Evolutionary conservation across 1,140 invertebrate species (phyloP).

Genomic region (Mycetomoellerius zeteki): DNA sequence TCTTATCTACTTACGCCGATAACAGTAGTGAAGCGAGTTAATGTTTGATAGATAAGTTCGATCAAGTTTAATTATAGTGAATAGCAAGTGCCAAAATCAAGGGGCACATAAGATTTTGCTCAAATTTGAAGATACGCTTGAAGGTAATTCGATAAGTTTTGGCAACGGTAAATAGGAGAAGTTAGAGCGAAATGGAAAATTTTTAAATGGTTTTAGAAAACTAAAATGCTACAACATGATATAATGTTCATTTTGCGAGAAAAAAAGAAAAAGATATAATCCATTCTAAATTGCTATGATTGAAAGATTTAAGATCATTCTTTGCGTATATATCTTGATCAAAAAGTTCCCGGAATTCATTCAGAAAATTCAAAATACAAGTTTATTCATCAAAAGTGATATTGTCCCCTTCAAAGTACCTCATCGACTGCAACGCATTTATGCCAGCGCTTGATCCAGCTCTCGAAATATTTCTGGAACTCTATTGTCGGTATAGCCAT

Average conservation of each 20-base stretch:
- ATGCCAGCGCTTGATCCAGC: too few species aligned
- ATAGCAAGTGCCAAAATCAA: background rate
- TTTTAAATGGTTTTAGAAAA: background rate
- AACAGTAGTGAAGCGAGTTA: slow-evolving; percentile 45
- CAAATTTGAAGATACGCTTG: slow-evolving; percentile 4
- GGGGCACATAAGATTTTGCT: background rate
- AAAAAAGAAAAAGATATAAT: background rate
- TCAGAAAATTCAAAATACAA: too few species aligned
- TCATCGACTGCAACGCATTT: too few species aligned
- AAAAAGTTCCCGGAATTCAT: too few species aligned
- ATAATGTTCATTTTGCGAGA: background rate
- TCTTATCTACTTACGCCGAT: background rate
- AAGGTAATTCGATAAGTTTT: background rate
- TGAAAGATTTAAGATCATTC: slow-evolving; percentile 1
- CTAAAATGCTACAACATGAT: background rate
- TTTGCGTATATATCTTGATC: background rate
- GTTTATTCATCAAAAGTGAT: too few species aligned
- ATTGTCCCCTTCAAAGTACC: too few species aligned
- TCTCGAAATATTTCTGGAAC: too few species aligned
- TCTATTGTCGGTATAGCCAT: too few species aligned
- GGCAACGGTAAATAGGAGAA: background rate
- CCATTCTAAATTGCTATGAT: background rate
- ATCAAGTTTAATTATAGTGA: background rate
- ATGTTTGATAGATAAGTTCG: slow-evolving; percentile 20
- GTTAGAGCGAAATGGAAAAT: background rate